These are phyloP conservation scores for Odontesthes bonariensis DNA, from an alignment of 2,113 vertebrate species.

Conservation along the genomic window DNA sequence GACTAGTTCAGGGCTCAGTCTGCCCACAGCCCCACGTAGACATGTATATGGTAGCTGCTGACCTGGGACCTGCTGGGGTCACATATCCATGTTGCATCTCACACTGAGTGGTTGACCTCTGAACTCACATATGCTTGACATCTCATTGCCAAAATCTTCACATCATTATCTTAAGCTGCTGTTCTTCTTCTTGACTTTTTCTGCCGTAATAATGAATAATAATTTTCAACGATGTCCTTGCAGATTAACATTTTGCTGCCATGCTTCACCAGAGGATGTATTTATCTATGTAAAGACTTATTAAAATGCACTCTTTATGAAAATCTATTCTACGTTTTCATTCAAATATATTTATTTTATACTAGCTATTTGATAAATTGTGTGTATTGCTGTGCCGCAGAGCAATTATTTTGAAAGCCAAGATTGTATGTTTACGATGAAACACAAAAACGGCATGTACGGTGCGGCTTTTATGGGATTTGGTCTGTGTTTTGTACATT, in stretches of 20 bases:
- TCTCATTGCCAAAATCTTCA: slow-evolving; percentile 6
- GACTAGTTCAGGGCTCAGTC: not conserved
- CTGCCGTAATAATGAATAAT: not conserved
- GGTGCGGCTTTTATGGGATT: not conserved
- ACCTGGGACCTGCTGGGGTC: slow-evolving; percentile 50
- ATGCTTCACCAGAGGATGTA: too few relatives aligned
- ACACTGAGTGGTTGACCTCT: slow-evolving; percentile 25
- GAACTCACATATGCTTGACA: slow-evolving; percentile 44
- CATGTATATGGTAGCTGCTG: slow-evolving; percentile 36
- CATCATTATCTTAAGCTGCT: slow-evolving; percentile 15
- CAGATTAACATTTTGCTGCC: too few relatives aligned
- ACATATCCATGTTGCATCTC: slow-evolving; percentile 18
- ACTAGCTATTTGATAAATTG: too few relatives aligned
- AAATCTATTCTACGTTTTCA: not conserved
- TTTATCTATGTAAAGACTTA: not conserved
- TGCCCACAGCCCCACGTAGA: slow-evolving; percentile 5
- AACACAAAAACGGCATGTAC: slow-evolving; percentile 16
- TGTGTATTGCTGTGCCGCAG: too few relatives aligned
- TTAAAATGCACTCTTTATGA: not conserved
- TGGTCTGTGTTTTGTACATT: slow-evolving; percentile 49
- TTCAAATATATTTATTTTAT: too few relatives aligned
- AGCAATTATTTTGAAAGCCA: not conserved
- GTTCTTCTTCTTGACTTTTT: not conserved
- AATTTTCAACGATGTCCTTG: too few relatives aligned
- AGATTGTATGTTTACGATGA: slow-evolving; percentile 21